Percentiles rank a stretch among this genome's conserved stretches.
phyloP scores from a whole-genome alignment of 1,140 invertebrate species.

The Bombus impatiens region DNA sequence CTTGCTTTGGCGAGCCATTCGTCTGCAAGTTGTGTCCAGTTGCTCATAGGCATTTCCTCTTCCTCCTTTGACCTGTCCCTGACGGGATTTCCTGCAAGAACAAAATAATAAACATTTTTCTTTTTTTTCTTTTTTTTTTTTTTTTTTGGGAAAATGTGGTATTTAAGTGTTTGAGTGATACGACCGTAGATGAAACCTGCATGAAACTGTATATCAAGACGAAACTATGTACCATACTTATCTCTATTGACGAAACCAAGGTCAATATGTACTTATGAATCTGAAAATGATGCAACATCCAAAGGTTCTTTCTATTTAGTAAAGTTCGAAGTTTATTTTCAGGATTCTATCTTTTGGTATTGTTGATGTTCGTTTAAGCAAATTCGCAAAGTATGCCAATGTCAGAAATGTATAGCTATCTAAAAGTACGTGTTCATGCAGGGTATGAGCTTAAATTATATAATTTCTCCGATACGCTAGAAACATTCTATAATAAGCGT shows the following conservation, averaged over 20 bases:
- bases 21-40: conserved; percentile 73
- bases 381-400: conserved; percentile 10
- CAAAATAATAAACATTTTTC: background rate
- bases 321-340: background rate
- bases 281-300: too few species aligned
- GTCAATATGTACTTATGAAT: too few species aligned
- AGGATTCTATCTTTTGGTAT: background rate
- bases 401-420: too few species aligned
- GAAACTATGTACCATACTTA: too few species aligned
- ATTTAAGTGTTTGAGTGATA: background rate
- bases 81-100: conserved; percentile 65
- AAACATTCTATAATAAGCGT: conserved; percentile 4
- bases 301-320: too few species aligned
- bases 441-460: conserved; percentile 5
- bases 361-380: background rate
- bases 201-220: too few species aligned
- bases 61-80: conserved; percentile 53
- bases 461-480: conserved; percentile 46
- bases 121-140: too few species aligned
- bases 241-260: too few species aligned
- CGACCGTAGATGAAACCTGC: background rate
- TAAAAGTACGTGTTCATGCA: background rate
- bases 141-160: background rate
- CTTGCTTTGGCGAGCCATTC: conserved; percentile 68
- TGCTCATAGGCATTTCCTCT: conserved; percentile 66